A percentile compares a stretch with the other conserved stretches of the same genome.
Conservation (phyloP, 2,888 invertebrate genomes). For the Rotaria magnacalcarata region DNA sequence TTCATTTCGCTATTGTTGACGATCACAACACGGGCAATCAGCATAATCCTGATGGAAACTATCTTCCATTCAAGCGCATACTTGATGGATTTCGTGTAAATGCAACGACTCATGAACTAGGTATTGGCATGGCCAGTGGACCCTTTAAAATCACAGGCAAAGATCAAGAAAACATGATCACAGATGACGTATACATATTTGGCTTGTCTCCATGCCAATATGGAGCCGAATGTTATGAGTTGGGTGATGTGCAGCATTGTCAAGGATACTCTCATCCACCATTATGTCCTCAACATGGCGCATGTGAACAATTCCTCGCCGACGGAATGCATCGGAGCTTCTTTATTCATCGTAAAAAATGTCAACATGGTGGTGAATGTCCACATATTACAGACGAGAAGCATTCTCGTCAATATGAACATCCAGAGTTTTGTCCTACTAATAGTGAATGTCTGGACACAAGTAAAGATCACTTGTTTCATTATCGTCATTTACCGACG, state of each 20-base stretch:
- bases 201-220: not conserved
- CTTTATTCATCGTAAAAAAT: not conserved
- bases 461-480: not conserved
- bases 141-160: too few species aligned
- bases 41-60: not conserved
- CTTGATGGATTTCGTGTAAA: too few species aligned
- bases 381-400: not conserved
- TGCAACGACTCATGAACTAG: too few species aligned
- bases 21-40: not conserved
- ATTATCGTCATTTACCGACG: not conserved
- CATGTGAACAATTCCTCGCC: not conserved
- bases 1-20: slow-evolving; percentile 4
- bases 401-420: not conserved
- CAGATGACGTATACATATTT: too few species aligned
- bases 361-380: not conserved
- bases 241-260: not conserved
- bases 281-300: not conserved
- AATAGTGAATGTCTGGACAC: not conserved
- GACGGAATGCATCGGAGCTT: not conserved
- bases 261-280: not conserved
- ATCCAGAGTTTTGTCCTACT: not conserved
- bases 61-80: not conserved
- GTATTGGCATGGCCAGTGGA: too few species aligned
- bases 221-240: not conserved
- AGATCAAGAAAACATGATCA: too few species aligned